These are phyloP conservation scores for Exocentrus adspersus DNA, from an alignment of 2,888 invertebrate species.

Conservation along the genomic window DNA sequence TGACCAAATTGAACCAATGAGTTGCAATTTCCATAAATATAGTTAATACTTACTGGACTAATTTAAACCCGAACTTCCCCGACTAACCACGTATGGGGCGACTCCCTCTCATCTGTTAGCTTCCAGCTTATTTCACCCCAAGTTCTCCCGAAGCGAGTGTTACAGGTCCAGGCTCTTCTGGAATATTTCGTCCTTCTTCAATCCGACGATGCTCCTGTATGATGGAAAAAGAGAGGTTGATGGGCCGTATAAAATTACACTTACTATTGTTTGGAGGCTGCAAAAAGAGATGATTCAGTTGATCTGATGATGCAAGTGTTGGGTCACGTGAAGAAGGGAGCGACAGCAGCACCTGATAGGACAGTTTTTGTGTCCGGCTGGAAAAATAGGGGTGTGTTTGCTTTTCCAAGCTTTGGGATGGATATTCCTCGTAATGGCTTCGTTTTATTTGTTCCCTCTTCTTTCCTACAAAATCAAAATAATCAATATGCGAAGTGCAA, in stretches of 20 bases:
- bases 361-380: background rate
- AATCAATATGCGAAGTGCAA: no score
- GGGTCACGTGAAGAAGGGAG: slow-evolving; percentile 7
- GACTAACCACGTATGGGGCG: slow-evolving; percentile 16
- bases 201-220: background rate
- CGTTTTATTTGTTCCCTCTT: no score
- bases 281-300: slow-evolving; percentile 16
- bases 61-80: slow-evolving; percentile 14
- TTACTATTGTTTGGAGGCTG: slow-evolving; percentile 14
- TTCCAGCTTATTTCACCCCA: slow-evolving; percentile 10
- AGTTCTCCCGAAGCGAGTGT: background rate
- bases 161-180: slow-evolving; percentile 8
- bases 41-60: slow-evolving; percentile 8
- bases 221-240: slow-evolving; percentile 10
- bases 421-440: no score
- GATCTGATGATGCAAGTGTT: slow-evolving; percentile 21
- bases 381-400: background rate
- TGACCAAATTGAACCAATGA: background rate
- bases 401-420: background rate
- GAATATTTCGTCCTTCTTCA: slow-evolving; percentile 11
- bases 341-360: slow-evolving; percentile 16
- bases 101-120: slow-evolving; percentile 26
- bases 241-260: slow-evolving; percentile 15
- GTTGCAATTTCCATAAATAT: background rate
- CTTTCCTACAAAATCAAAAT: no score